Conservation (phyloP, 1,140 invertebrate species). For the Drosophila murphyi region DNA sequence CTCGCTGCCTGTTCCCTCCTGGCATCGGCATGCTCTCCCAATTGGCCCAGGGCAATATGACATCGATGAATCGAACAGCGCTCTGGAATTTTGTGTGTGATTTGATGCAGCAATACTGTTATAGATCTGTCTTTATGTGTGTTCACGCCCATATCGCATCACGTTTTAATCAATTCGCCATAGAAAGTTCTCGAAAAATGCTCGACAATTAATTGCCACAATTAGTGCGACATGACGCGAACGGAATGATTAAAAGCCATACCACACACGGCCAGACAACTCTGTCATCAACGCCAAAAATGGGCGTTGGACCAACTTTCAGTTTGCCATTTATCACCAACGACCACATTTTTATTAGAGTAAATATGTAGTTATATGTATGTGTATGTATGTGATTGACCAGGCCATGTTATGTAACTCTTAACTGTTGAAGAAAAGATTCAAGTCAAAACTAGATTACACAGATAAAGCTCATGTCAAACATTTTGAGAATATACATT, state of each 20-base stretch:
- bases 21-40: background rate
- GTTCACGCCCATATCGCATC: slow-evolving; percentile 12
- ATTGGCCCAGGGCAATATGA: slow-evolving; percentile 11
- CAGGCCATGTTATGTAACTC: background rate
- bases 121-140: slow-evolving; percentile 11
- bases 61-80: slow-evolving; percentile 13
- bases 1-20: background rate
- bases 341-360: background rate
- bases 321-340: slow-evolving; percentile 14
- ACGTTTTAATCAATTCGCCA: slow-evolving; percentile 35
- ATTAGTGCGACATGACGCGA: slow-evolving; percentile 68
- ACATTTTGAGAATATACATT: too few relatives aligned
- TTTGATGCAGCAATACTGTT: slow-evolving; percentile 45
- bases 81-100: slow-evolving; percentile 33
- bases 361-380: background rate
- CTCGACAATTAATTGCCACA: slow-evolving; percentile 64
- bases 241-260: slow-evolving; percentile 55
- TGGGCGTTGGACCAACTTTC: slow-evolving; percentile 18
- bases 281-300: slow-evolving; percentile 13
- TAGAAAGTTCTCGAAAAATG: slow-evolving; percentile 48
- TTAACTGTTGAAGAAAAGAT: too few relatives aligned
- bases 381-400: background rate
- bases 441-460: too few relatives aligned
- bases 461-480: too few relatives aligned
- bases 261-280: background rate